Evolutionary conservation across 2,113 vertebrate species (phyloP), one percentile per base, ranked within the genome.

Genomic region (Leucoraja erinaceus): DNA sequence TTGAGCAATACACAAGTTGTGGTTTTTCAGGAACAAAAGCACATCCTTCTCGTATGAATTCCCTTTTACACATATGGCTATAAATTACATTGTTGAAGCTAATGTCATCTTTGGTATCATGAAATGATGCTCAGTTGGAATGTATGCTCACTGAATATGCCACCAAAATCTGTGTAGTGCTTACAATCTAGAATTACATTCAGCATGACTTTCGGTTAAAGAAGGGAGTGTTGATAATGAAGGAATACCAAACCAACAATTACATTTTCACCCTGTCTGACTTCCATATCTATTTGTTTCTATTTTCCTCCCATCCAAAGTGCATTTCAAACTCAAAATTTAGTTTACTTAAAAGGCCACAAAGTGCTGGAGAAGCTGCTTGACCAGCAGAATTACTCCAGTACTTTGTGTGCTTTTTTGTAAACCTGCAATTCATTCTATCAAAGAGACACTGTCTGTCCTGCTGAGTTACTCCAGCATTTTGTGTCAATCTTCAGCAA

Each of bases 111-210:
- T 33, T 90, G 84, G 5, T 90, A 61, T 66, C 84, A 38, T 90
- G 28, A 18, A 59, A 28, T 54, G 78, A 38, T 79, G 14, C 38
- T 47, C 56, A 31, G 59, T 68, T 90, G 86, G 8, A 28, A 90
- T 18, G n/a, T 25, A 25, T 47, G 86, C 18, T 38, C 18, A 38
- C 28, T 68, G 63, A 38, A 61, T n/a, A 66, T 68, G 28, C 86
- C 18, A 20, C 38, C 61, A 68, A 38, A 9, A 66, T 68, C 86
- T 16, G 1, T 61, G n/a, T 12, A 66, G 3, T 66, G 61, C 61
- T n/a, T 66, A 14, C 11, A 88, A 88, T 88, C n/a, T n/a, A n/a
- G n/a, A n/a, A n/a, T 47, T 70, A 90, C 31, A 90, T 90, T 11
- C 33, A 90, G 9, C 63, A 20, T 38, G 18, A 70, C 63, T 70